phyloP scores from a whole-genome alignment of 1,140 invertebrate genomes.

The Copidosoma floridanum region DNA sequence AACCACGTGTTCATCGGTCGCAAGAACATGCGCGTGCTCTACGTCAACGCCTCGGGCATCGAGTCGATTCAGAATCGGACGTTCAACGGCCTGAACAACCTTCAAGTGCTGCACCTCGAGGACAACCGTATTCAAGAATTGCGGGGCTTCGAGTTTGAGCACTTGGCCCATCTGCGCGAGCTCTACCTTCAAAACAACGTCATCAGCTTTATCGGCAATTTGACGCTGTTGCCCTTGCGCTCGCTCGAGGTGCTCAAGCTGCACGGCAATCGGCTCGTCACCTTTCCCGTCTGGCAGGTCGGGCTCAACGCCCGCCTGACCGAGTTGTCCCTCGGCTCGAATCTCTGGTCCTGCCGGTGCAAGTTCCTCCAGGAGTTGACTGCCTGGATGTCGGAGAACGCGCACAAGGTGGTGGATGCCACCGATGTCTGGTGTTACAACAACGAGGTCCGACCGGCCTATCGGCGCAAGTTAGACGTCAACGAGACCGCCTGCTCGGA shows the following conservation, averaged over 20 bases:
- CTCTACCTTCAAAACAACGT: conserved; percentile 86
- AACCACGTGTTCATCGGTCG: conserved; percentile 89
- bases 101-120: conserved; percentile 81
- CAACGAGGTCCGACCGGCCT: conserved; percentile 68
- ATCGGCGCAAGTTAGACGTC: conserved; percentile 73
- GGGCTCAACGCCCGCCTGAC: conserved; percentile 69
- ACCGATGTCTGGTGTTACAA: conserved; percentile 78
- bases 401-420: conserved; percentile 74
- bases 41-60: conserved; percentile 82
- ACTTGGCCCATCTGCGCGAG: conserved; percentile 75
- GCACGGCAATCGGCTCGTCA: conserved; percentile 79
- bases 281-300: conserved; percentile 82
- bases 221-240: conserved; percentile 73
- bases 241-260: conserved; percentile 79
- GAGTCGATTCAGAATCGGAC: conserved; percentile 87
- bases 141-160: conserved; percentile 87
- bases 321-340: conserved; percentile 73
- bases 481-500: conserved; percentile 81
- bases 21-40: conserved; percentile 83
- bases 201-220: conserved; percentile 75
- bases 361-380: conserved; percentile 84
- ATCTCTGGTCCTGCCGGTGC: conserved; percentile 88
- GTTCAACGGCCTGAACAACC: conserved; percentile 81
- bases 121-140: conserved; percentile 78
- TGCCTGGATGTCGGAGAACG: conserved; percentile 79